Evolutionary conservation across 2,797 vertebrate genomes (phyloP).

Genomic region (Antrozous pallidus): DNA sequence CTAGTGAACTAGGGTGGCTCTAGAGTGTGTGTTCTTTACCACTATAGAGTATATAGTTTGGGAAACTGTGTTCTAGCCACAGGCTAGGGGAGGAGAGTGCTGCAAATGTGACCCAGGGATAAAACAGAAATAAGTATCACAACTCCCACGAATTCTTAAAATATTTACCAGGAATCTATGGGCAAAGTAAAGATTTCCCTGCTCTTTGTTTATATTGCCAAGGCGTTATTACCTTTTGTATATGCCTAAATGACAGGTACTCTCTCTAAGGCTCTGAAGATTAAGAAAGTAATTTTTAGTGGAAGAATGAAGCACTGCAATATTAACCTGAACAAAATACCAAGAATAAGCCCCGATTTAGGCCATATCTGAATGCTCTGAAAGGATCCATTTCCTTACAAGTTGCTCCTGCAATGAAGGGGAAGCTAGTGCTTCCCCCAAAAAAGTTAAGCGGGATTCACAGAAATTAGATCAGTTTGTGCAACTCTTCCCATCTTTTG

Average conservation of each 20-base stretch:
- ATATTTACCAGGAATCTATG: background rate
- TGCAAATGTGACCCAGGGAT: background rate
- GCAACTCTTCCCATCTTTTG: background rate
- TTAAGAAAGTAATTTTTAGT: background rate
- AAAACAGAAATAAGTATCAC: background rate
- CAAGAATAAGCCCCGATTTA: background rate
- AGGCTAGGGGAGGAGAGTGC: background rate
- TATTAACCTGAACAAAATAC: constrained; percentile 31
- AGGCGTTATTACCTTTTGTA: background rate
- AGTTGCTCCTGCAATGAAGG: background rate
- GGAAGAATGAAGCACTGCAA: background rate
- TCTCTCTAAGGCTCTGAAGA: background rate
- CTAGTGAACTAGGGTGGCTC: background rate
- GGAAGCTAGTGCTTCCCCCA: background rate
- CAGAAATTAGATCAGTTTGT: background rate
- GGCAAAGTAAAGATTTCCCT: background rate
- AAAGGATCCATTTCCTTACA: background rate
- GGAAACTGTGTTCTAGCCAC: background rate
- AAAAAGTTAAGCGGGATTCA: background rate
- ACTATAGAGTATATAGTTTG: background rate
- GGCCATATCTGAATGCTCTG: background rate
- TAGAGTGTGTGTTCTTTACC: background rate
- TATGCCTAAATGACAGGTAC: background rate
- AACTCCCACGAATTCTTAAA: background rate
- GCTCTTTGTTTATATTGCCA: background rate